Evolutionary conservation across 2,113 vertebrate genomes (phyloP), one percentile per base, ranked within the genome.

Genomic region (Bubo bubo): DNA sequence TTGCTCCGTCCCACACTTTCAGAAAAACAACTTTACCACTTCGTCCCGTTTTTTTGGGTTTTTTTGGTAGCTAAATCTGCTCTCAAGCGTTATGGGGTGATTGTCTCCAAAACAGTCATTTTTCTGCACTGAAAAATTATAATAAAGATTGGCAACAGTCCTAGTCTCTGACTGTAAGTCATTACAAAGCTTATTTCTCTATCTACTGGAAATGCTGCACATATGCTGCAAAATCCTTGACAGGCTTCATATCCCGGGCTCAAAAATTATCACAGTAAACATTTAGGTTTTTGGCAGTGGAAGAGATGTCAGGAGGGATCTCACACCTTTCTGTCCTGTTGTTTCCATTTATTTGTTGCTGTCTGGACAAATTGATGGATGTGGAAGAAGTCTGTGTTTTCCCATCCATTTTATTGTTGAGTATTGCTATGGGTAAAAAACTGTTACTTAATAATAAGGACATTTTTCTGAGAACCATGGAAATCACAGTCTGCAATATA

Each of bases 1-100:
- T 94, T 95, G 39, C 28, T 94, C 75, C 90, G 79, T 94, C 89
- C 91, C 27, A 95, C 84, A 37, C 55, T 91, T 96, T 85, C 74
- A 91, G 86, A 86, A 94, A 90, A 94, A 91, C n/a, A 90, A 66
- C 80, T 88, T 83, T 22, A 26, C 12, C 11, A 5, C 58, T 85
- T 90, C 3, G 13, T 89, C 74, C 32, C 4, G 3, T 1, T 70
- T 75, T 96, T 67, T 2, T 9, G 27, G 23, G 1, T 1, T 35
- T 85, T 87, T 82, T 86, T 41, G 41, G 83, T 63, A 91, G 81
- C 81, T 93, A 71, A 96, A 95, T 81, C 30, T 86, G 35, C 68
- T 86, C 59, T 71, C 32, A 53, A 79, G 39, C 1, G 0, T 89
- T 76, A 71, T 93, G 70, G 43, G 23, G 28, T 82, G 41, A 91